These are phyloP conservation scores for Coecobrya sp. DNA, from an alignment of 2,888 invertebrate species.

Conservation along the genomic window DNA sequence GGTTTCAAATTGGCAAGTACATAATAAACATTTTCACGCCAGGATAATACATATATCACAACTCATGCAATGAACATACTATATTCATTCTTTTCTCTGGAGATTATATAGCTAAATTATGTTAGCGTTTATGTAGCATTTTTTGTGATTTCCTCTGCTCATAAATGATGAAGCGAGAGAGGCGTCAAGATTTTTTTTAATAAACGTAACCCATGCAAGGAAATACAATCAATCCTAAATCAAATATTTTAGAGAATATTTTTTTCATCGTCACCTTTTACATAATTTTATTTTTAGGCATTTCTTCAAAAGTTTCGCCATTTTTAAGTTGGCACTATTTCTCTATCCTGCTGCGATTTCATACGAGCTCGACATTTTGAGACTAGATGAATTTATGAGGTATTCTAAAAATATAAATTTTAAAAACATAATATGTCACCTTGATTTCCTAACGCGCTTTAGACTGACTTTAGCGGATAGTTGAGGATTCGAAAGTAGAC, in stretches of 20 bases:
- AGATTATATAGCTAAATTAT: too few relatives aligned
- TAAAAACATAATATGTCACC: slow-evolving; percentile 72
- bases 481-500: neutral
- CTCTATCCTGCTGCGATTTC: neutral
- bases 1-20: neutral
- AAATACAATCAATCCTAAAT: neutral
- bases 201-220: too few relatives aligned
- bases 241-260: neutral
- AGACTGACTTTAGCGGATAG: neutral
- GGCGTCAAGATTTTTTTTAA: too few relatives aligned
- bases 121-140: too few relatives aligned
- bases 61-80: too few relatives aligned
- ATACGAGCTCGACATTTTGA: slow-evolving; percentile 42
- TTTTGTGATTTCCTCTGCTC: too few relatives aligned
- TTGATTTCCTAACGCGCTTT: slow-evolving; percentile 54
- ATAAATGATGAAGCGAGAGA: too few relatives aligned
- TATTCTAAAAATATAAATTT: slow-evolving; percentile 77
- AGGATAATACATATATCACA: too few relatives aligned
- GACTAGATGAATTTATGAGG: slow-evolving; percentile 79
- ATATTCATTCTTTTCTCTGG: too few relatives aligned
- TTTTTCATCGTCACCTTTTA: neutral
- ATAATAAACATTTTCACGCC: neutral
- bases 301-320: neutral
- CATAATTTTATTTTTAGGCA: neutral
- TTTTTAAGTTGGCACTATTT: slow-evolving; percentile 28